These are phyloP conservation scores for Napeogenes inachia DNA, from an alignment of 2,888 invertebrate genomes.

Conservation along the genomic window DNA sequence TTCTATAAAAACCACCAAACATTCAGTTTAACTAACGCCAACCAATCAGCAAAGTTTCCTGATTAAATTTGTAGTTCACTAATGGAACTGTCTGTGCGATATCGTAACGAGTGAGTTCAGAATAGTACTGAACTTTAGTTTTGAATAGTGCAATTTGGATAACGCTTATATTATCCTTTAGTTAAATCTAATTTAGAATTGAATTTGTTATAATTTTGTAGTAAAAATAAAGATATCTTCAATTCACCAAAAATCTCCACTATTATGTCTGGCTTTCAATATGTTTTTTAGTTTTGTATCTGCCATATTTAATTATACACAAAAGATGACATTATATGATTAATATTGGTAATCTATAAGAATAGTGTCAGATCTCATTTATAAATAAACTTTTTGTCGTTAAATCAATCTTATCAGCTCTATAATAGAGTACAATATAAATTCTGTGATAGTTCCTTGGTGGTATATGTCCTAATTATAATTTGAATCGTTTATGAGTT, in stretches of 20 bases:
- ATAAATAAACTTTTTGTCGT: neutral
- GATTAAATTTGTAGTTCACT: slow-evolving; percentile 64
- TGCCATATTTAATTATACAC: slow-evolving; percentile 41
- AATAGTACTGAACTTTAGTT: slow-evolving; percentile 29
- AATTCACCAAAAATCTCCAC: slow-evolving; percentile 34
- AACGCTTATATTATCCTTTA: slow-evolving; percentile 8
- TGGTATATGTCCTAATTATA: slow-evolving; percentile 62
- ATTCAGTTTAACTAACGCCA: slow-evolving; percentile 49
- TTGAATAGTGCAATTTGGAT: slow-evolving; percentile 38
- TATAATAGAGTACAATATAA: slow-evolving; percentile 46
- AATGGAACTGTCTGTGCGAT: slow-evolving; percentile 36
- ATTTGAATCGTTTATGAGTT: slow-evolving; percentile 73
- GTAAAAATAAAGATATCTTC: slow-evolving; percentile 38
- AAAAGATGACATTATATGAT: slow-evolving; percentile 66
- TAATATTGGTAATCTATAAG: slow-evolving; percentile 69
- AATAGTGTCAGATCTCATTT: slow-evolving; percentile 41
- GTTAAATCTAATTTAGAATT: too few relatives aligned
- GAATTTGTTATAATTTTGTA: too few relatives aligned
- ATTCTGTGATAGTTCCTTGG: neutral
- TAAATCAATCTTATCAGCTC: slow-evolving; percentile 26
- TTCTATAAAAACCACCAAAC: slow-evolving; percentile 1
- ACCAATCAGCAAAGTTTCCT: slow-evolving; percentile 49
- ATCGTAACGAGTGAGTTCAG: slow-evolving; percentile 26
- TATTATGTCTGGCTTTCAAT: too few relatives aligned
- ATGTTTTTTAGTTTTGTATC: too few relatives aligned